A percentile compares a stretch with the other conserved stretches of the same genome.
Conservation (phyloP, 1,140 invertebrate species). For the Drosophila kohkoa region DNA sequence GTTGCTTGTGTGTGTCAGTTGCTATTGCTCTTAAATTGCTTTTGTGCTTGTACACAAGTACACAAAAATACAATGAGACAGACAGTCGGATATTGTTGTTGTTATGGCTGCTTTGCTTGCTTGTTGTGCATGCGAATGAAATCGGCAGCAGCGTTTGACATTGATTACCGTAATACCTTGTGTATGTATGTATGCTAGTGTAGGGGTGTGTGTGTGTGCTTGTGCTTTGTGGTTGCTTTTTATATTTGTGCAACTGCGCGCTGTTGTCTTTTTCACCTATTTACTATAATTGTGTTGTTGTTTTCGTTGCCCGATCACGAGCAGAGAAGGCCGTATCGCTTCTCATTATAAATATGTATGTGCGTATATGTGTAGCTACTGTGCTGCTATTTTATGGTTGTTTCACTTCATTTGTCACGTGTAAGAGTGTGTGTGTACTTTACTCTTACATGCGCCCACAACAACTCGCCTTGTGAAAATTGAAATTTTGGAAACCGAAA, state of each 20-base stretch:
- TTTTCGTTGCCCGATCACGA: conserved; percentile 69
- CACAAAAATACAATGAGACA: conserved; percentile 49
- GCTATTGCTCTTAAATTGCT: conserved; percentile 63
- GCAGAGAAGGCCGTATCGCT: conserved; percentile 61
- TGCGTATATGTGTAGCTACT: conserved; percentile 22
- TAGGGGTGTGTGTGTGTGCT: conserved; percentile 18
- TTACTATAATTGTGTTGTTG: conserved; percentile 79
- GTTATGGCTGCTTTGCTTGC: conserved; percentile 19
- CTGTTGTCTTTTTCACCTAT: conserved; percentile 77
- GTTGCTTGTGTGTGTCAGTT: conserved; percentile 27
- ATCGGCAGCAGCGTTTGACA: conserved; percentile 79
- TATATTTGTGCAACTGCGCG: conserved; percentile 79
- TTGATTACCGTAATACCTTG: conserved; percentile 82
- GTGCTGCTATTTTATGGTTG: conserved; percentile 36
- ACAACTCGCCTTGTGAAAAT: conserved; percentile 26
- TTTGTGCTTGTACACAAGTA: conserved; percentile 47
- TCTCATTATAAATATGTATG: conserved; percentile 32
- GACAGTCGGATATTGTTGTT: conserved; percentile 52
- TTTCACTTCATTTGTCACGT: conserved; percentile 46
- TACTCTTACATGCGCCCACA: conserved; percentile 18
- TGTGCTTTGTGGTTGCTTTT: conserved; percentile 54
- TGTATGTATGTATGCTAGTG: conserved; percentile 26
- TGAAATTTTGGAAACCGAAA: conserved; percentile 9
- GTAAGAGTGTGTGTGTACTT: conserved; percentile 1
- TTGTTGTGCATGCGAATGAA: conserved; percentile 64